phyloP scores from a whole-genome alignment of 1,140 invertebrate species.

The Drosophila novamexicana region DNA sequence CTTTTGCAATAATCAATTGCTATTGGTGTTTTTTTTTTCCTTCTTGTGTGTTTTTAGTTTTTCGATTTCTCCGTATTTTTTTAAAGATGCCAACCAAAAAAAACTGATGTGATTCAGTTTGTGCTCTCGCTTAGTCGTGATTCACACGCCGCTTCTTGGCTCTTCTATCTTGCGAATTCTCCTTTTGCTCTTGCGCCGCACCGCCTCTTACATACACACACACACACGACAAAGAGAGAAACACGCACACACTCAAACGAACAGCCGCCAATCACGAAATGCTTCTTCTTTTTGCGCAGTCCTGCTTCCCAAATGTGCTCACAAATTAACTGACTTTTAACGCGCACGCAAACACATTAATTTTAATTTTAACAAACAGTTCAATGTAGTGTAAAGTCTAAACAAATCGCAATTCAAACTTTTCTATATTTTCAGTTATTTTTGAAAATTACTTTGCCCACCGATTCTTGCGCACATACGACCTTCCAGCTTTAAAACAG shows the following conservation, averaged over 20 bases:
- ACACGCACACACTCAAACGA: conserved; percentile 41
- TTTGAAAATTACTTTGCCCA: conserved; percentile 55
- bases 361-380: conserved; percentile 40
- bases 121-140: conserved; percentile 55
- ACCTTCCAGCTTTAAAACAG: conserved; percentile 59
- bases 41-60: conserved; percentile 13
- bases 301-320: conserved; percentile 52
- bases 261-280: conserved; percentile 61
- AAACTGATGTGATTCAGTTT: conserved; percentile 37
- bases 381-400: conserved; percentile 31
- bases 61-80: conserved; percentile 24
- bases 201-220: conserved; percentile 57
- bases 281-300: conserved; percentile 55
- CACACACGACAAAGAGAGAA: conserved; percentile 42
- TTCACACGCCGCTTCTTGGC: conserved; percentile 68
- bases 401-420: conserved; percentile 32
- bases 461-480: conserved; percentile 58
- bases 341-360: conserved; percentile 42
- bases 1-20: conserved; percentile 48
- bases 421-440: conserved; percentile 50
- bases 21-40: conserved; percentile 11
- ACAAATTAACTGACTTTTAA: conserved; percentile 42
- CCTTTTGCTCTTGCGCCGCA: conserved; percentile 59
- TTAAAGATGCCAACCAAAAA: conserved; percentile 44
- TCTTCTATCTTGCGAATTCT: conserved; percentile 73